Percentiles rank a stretch among this genome's conserved stretches.
Conservation (phyloP, 2,113 vertebrate genomes). For the Ochotona curzoniae region DNA sequence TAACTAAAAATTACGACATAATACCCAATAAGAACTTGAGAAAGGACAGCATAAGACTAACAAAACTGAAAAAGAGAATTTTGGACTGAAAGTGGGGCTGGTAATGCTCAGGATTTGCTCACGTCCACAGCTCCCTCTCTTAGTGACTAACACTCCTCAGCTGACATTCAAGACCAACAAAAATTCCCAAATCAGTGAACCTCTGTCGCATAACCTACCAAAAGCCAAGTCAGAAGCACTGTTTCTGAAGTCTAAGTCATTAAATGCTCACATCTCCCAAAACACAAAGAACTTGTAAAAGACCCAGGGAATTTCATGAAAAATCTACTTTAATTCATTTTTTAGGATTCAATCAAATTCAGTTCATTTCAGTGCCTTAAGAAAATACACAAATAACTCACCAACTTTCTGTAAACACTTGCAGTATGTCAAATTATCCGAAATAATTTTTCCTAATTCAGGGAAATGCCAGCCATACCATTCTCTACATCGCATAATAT, state of each 20-base stretch:
- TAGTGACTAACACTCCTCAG: background rate
- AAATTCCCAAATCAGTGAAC: background rate
- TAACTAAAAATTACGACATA: background rate
- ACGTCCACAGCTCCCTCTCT: background rate
- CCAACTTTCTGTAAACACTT: slow-evolving; percentile 95
- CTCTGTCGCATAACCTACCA: background rate
- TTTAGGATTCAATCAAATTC: background rate
- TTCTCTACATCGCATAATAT: slow-evolving; percentile 98
- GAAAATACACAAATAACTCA: slow-evolving; percentile 79
- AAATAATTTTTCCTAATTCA: slow-evolving; percentile 96
- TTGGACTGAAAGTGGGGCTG: background rate
- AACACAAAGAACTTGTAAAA: background rate
- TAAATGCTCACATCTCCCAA: background rate
- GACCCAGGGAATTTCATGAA: background rate
- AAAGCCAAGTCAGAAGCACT: slow-evolving; percentile 22
- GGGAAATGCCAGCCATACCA: slow-evolving; percentile 99
- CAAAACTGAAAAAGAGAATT: background rate
- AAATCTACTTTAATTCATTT: background rate
- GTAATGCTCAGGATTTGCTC: background rate
- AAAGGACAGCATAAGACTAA: too few relatives aligned
- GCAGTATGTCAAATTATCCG: slow-evolving; percentile 96
- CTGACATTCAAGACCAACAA: background rate
- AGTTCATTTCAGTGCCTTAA: slow-evolving; percentile 33
- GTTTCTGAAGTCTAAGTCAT: background rate
- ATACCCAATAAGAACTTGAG: background rate